A percentile compares a stretch with the other conserved stretches of the same genome.
Conservation (phyloP, 1,140 invertebrate species). For the Pollicipes pollicipes region DNA sequence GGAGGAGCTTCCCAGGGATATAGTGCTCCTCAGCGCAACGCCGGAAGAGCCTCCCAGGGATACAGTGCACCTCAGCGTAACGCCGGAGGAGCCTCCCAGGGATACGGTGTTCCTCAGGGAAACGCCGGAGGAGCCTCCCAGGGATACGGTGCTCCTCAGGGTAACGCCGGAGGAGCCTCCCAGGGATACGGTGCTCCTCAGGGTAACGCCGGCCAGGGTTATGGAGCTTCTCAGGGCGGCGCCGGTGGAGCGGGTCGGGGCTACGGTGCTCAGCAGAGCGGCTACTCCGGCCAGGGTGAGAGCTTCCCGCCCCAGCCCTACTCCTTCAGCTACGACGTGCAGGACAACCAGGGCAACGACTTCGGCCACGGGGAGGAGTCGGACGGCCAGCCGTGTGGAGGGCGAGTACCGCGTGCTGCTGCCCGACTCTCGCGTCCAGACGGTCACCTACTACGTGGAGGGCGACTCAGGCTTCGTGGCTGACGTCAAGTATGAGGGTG, state of each 20-base stretch:
- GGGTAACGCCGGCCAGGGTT: background rate
- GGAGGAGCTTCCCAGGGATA: background rate
- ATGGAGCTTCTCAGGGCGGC: background rate
- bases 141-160: too few species aligned
- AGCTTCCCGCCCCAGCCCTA: conserved; percentile 7
- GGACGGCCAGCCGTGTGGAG: conserved; percentile 6
- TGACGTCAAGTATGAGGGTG: conserved; percentile 6
- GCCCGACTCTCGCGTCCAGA: conserved; percentile 8
- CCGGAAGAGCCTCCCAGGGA: background rate
- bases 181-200: background rate
- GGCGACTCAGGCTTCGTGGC: conserved; percentile 7
- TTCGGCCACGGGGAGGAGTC: conserved; percentile 15
- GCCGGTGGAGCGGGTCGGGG: too few species aligned
- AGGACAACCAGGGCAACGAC: conserved; percentile 11
- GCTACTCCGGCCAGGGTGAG: background rate
- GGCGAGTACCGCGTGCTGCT: conserved; percentile 9
- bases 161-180: too few species aligned
- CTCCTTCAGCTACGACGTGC: conserved; percentile 7
- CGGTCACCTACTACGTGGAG: conserved; percentile 6
- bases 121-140: background rate
- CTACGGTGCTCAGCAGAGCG: background rate
- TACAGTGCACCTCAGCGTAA: background rate
- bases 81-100: background rate
- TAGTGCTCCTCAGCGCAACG: background rate
- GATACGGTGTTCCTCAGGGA: background rate